phyloP scores from a whole-genome alignment of 92 coral and sea anemone genomes.

The Paragorgia papillata region DNA sequence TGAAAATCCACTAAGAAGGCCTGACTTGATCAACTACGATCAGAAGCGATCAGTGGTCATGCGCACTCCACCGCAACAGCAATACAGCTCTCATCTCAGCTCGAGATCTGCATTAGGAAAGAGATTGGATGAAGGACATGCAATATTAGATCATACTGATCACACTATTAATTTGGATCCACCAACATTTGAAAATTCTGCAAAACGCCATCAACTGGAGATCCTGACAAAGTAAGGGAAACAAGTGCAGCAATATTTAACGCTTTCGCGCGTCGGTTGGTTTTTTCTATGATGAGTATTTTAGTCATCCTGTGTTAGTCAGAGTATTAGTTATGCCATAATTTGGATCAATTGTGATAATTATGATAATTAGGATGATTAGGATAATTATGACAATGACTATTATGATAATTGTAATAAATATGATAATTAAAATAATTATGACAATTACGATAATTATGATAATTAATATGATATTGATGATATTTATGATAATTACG shows the following conservation, averaged over 20 bases:
- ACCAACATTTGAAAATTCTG: conserved; percentile 24
- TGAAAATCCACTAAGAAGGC: conserved; percentile 33
- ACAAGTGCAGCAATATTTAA: background rate
- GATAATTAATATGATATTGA: no score
- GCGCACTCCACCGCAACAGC: conserved; percentile 15
- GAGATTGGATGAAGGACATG: background rate
- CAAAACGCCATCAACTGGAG: conserved; percentile 40
- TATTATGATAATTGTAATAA: no score
- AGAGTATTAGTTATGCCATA: no score
- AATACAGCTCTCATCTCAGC: background rate
- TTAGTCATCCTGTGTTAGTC: no score
- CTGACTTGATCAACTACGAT: conserved; percentile 18
- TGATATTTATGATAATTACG: no score
- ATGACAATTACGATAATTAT: no score
- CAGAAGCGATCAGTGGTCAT: conserved; percentile 3
- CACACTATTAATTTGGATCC: conserved; percentile 10
- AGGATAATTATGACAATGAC: no score
- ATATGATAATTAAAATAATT: no score
- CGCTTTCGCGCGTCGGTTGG: no score
- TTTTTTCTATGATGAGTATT: no score
- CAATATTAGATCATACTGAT: conserved; percentile 1
- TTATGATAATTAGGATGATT: no score
- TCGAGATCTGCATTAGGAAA: background rate
- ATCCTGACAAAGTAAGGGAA: conserved; percentile 7
- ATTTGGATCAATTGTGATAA: no score